These are phyloP conservation scores for Malurus cyaneus DNA, from an alignment of 2,113 vertebrate genomes.

Conservation along the genomic window DNA sequence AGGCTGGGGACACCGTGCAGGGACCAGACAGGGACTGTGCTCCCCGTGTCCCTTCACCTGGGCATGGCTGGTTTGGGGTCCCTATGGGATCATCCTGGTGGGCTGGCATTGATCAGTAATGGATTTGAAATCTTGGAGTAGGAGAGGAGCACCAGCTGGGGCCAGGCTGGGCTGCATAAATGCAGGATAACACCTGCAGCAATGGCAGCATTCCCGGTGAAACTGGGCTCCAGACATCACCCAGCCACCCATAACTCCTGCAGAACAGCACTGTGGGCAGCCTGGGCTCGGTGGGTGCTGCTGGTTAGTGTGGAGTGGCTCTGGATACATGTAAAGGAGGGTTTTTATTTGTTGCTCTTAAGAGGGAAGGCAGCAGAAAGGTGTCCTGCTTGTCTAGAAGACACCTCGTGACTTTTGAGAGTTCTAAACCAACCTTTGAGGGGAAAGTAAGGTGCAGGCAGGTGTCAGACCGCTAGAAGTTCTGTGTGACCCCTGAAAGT, in stretches of 20 bases:
- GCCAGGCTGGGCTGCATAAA: fast-evolving
- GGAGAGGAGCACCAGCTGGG: not conserved
- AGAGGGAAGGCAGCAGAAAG: not conserved
- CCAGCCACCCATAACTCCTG: fast-evolving
- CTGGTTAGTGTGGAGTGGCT: fast-evolving
- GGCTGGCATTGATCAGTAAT: fast-evolving
- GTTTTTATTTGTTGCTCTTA: not conserved
- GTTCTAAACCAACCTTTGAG: not conserved
- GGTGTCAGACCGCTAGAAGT: not conserved
- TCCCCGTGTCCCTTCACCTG: fast-evolving
- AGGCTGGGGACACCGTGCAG: fast-evolving
- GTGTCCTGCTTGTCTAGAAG: not conserved
- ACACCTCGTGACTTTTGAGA: not conserved
- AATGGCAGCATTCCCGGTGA: fast-evolving
- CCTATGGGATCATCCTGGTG: fast-evolving
- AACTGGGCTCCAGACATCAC: not conserved
- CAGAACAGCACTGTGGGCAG: fast-evolving
- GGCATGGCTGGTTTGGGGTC: not conserved
- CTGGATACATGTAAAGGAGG: not conserved
- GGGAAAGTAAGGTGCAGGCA: not conserved
- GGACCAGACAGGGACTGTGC: not conserved
- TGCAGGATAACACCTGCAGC: not conserved
- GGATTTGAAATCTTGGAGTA: not conserved
- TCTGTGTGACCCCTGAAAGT: not conserved
- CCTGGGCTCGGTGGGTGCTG: fast-evolving